Conservation (phyloP, 2,888 invertebrate species). For the Rapana venosa region DNA sequence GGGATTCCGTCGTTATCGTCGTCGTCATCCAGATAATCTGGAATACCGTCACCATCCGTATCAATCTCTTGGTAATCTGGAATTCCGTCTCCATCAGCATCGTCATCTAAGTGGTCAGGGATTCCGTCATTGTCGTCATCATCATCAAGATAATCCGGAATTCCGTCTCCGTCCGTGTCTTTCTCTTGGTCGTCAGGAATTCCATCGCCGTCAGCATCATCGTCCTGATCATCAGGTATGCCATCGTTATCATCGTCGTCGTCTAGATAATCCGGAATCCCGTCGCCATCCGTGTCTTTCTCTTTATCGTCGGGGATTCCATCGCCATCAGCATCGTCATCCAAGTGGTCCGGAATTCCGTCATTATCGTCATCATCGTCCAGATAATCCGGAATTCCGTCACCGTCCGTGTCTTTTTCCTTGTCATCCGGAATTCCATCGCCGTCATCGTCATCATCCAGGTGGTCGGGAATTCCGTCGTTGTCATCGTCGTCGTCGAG, state of each 20-base stretch:
- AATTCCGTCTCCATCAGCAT: slow-evolving; percentile 70
- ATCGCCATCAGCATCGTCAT: slow-evolving; percentile 69
- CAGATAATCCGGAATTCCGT: slow-evolving; percentile 67
- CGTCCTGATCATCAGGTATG: slow-evolving; percentile 61
- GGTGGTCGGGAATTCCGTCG: slow-evolving; percentile 66
- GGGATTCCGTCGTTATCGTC: slow-evolving; percentile 72
- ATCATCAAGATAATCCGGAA: slow-evolving; percentile 60
- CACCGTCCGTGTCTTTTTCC: slow-evolving; percentile 67
- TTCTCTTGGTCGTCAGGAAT: slow-evolving; percentile 69
- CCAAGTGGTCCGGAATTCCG: slow-evolving; percentile 70
- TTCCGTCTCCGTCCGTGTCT: slow-evolving; percentile 57
- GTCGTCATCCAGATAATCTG: slow-evolving; percentile 68
- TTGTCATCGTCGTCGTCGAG: slow-evolving; percentile 67
- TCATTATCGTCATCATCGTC: slow-evolving; percentile 69
- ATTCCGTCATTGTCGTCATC: slow-evolving; percentile 60
- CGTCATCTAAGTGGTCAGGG: slow-evolving; percentile 59
- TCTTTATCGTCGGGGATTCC: slow-evolving; percentile 69
- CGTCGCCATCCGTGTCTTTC: slow-evolving; percentile 63
- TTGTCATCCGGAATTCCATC: slow-evolving; percentile 71
- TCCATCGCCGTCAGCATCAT: slow-evolving; percentile 71
- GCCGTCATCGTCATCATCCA: slow-evolving; percentile 65
- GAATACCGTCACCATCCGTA: slow-evolving; percentile 67
- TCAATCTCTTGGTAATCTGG: slow-evolving; percentile 64
- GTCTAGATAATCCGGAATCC: slow-evolving; percentile 64
- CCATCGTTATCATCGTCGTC: slow-evolving; percentile 66